Evolutionary conservation across 1,140 invertebrate species (phyloP), one percentile per base, ranked within the genome.

Genomic region (Drosophila repletoides): DNA sequence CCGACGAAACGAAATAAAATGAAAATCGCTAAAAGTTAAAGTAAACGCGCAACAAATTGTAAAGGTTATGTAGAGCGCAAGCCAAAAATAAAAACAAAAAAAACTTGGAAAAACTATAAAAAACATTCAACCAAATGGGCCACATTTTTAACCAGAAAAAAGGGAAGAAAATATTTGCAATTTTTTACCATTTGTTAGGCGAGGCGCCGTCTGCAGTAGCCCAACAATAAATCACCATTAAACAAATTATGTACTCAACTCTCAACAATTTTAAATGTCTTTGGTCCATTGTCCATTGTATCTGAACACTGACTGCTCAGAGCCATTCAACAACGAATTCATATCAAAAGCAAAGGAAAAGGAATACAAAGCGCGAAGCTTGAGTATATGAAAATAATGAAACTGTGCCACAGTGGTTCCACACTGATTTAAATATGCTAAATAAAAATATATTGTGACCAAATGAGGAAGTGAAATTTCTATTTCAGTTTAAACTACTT

Each of bases 171-270:
- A 72, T 59, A 75, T 81, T 81, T 81, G 72, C 76, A 76, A 81
- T 36, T 76, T 81, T 72, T 52, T 58, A 46, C 65, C 70, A 84
- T 83, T 83, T 77, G 51, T 77, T 84, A 60, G 60, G 36, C 36
- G 36, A 52, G 55, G 52, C 68, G 56, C 51, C 21, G 36, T 36
- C 46, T 45, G 24, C 52, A 61, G 58, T 61, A 52, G 63, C 43
- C 64, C 51, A 60, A 77, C 65, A 77, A 83, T 83, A 83, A 74
- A 83, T 83, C 79, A 83, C 77, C 79, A 83, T 83, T 83, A 83
- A 83, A 66, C 79, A 83, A 83, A 83, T 83, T 83, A 84, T 83
- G 65, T 84, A 84, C 79, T 83, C 77, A 74, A 76, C 77, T 84
- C 76, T 79, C 74, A 68, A 56, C 74, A 66, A 79, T 84, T 83